Base-by-base conservation (phyloP, 2,113 vertebrate species). In the Fulica atra region DNA sequence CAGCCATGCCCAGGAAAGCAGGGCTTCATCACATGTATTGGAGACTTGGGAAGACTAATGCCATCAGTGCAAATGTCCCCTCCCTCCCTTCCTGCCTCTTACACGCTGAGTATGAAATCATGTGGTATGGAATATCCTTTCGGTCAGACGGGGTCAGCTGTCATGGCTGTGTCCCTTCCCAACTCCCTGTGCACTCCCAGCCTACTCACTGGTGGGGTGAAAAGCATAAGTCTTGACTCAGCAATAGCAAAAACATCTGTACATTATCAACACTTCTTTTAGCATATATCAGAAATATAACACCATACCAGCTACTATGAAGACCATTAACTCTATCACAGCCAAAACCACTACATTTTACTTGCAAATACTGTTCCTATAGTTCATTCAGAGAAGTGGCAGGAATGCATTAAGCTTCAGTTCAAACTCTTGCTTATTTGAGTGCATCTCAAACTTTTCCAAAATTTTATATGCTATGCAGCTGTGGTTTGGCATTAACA, bases 31-130 rank as follows among this genome's bases (percentile, higher is more conserved):
- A 33, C 2, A 1, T 5, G 2, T 42, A 70, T 26, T 1, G 1
- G 33, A 17, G 42, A 13, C 3, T 44, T 23, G 8, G 17, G 19
- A 84, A 84, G 16, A 65, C n/a, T 70, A 74, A 64, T 3, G 6
- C 3, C 21, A 33, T 25, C 14, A 38, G 6, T 68, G 14, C 0
- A 1, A 64, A 48, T 4, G 24, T 24, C 6, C 13, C 23, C 20
- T 25, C 7, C 50, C 20, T 51, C 2, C 6, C n/a, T 73, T 19
- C 18, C 59, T 69, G 31, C 44, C 14, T 12, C 56, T 7, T 35
- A 20, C 33, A 12, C 19, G 10, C 6, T 77, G 53, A 56, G 21
- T 15, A 25, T 35, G 53, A 21, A 12, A 5, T 9, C 20, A 25
- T 4, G 18, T 9, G 3, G 6, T 16, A 6, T 36, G 42, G 40